phyloP scores from a whole-genome alignment of 1,140 invertebrate species.

The Conopomorpha cramerella region DNA sequence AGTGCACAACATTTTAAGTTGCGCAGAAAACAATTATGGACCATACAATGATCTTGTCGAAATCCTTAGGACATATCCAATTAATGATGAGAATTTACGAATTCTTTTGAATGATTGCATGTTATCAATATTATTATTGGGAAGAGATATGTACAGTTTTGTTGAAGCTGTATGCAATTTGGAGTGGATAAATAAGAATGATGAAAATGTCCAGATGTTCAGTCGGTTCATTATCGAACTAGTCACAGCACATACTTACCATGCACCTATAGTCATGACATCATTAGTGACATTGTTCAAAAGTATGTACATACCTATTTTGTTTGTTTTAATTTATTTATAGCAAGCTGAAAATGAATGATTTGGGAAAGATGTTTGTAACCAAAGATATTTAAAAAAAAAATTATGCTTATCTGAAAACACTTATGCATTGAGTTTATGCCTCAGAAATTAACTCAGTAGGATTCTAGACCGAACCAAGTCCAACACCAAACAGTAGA shows the following conservation, averaged over 20 bases:
- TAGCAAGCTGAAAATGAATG: too few species aligned
- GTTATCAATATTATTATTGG: conserved; percentile 37
- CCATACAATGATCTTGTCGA: conserved; percentile 43
- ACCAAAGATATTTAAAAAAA: too few species aligned
- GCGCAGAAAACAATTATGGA: conserved; percentile 23
- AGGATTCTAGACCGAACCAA: too few species aligned
- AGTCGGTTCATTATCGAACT: conserved; percentile 37
- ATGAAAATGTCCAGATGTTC: conserved; percentile 32
- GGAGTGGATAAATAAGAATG: conserved; percentile 30
- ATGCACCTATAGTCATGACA: conserved; percentile 37
- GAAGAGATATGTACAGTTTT: conserved; percentile 32
- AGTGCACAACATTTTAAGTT: conserved; percentile 36
- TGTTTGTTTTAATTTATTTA: conserved; percentile 1
- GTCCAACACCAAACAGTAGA: too few species aligned
- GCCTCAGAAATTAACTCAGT: too few species aligned
- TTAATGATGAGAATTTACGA: conserved; percentile 44
- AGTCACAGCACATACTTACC: conserved; percentile 50
- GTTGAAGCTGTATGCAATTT: conserved; percentile 38
- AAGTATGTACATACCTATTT: conserved; percentile 21
- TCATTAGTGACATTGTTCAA: conserved; percentile 39
- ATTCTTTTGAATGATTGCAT: conserved; percentile 42
- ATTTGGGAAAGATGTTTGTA: too few species aligned
- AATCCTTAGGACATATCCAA: conserved; percentile 28
- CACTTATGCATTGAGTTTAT: too few species aligned
- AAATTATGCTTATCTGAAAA: too few species aligned